A percentile compares a stretch with the other conserved stretches of the same genome.
phyloP scores from a whole-genome alignment of 2,797 vertebrate species.

The Eutrigla gurnardus region DNA sequence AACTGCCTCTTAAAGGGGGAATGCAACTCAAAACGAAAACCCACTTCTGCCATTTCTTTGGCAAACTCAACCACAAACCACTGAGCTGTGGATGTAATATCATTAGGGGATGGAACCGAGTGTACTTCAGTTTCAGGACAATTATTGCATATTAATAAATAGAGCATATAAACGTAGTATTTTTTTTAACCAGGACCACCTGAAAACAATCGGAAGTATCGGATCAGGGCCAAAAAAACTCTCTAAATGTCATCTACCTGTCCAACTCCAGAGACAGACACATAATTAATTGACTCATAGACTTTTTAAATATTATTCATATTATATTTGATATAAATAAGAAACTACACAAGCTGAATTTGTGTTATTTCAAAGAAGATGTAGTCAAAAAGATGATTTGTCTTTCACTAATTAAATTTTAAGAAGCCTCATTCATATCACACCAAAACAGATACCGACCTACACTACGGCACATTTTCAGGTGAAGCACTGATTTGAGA shows the following conservation, averaged over 20 bases:
- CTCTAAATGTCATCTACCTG: background rate
- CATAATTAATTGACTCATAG: background rate
- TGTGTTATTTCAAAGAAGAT: constrained; percentile 8
- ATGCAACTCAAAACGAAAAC: background rate
- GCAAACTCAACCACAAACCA: constrained; percentile 1
- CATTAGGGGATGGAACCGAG: background rate
- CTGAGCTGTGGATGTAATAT: background rate
- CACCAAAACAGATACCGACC: constrained; percentile 37
- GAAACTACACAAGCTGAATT: background rate
- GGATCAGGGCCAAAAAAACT: background rate
- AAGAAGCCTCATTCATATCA: constrained; percentile 31
- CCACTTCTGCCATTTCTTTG: constrained; percentile 13
- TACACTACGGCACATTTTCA: constrained; percentile 23
- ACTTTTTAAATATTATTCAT: background rate
- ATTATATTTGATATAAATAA: constrained; percentile 30
- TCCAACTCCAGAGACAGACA: too few relatives aligned
- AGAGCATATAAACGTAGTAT: background rate
- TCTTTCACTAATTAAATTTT: constrained; percentile 18
- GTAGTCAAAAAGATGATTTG: constrained; percentile 36
- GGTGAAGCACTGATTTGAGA: constrained; percentile 27
- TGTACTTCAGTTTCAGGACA: constrained; percentile 1
- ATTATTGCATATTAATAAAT: background rate
- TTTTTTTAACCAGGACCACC: background rate
- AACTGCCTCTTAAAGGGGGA: constrained; percentile 10
- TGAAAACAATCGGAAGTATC: background rate